Base-by-base conservation (phyloP, 2,113 vertebrate species). In the Hippoglossus stenolepis region DNA sequence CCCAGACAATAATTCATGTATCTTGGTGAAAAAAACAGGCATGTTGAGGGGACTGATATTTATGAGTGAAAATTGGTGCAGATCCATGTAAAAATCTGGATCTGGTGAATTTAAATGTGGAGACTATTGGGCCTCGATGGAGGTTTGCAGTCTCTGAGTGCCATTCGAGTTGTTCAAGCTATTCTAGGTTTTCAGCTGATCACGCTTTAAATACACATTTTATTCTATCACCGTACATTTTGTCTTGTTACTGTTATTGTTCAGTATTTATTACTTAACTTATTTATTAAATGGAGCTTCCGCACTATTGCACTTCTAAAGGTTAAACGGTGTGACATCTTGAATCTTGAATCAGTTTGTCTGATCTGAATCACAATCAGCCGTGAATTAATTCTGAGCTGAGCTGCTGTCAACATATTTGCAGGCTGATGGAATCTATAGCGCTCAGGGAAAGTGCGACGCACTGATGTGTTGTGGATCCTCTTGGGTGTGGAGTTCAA, bases 391-490 rank as follows among this genome's bases (percentile, higher is more conserved):
- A 28, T 14, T 47, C 6, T 40, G 45, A 71, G 51, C 53, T 54
- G 60, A 51, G 35, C 1, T 31, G 31, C 31, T 31, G 26, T 47
- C 17, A 51, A 53, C 28, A 61, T 17, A 28, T 71, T 71, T 24
- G 51, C 28, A 64, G 23, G 4, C 24, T 69, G 31, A 60, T 54
- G 61, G n/a, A 54, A 78, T 31, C 53, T 15, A 53, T 3, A 40
- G 20, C 3, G 21, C 40, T 51, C 31, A 74, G 68, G 5, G 70
- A 84, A 79, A 86, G 17, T 62, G 15, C 13, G 14, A 10, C 56
- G 7, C 14, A 31, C 38, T 5, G 6, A 38, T 65, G 31, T 70
- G 61, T 77, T 73, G 47, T 54, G 77, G 85, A 80, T 87, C 7
- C 58, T 0, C 47, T 49, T 17, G 20, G 24, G 26, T 60, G 49